These are phyloP conservation scores for Ennomos erosarius DNA, from an alignment of 2,888 invertebrate species.

Conservation along the genomic window DNA sequence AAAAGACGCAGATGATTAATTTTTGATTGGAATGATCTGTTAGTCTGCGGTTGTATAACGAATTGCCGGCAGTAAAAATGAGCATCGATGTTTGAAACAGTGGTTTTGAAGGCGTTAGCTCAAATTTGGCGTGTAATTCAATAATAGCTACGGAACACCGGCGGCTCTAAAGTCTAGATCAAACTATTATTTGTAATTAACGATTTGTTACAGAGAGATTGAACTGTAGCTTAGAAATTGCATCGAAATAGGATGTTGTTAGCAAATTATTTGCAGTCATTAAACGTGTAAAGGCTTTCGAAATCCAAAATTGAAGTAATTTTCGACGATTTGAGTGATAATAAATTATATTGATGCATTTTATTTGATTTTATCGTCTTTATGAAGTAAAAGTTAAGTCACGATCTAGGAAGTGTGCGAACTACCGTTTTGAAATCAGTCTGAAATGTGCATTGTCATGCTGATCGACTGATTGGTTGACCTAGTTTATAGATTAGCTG, in stretches of 20 bases:
- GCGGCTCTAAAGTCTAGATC: slow-evolving; percentile 73
- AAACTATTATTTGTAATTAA: slow-evolving; percentile 73
- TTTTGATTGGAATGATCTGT: slow-evolving; percentile 38
- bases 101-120: slow-evolving; percentile 67
- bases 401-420: slow-evolving; percentile 11
- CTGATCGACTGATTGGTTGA: slow-evolving; percentile 1
- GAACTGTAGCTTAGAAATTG: slow-evolving; percentile 50
- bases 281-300: slow-evolving; percentile 51
- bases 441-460: slow-evolving; percentile 2
- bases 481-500: not conserved
- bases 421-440: not conserved
- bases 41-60: slow-evolving; percentile 60
- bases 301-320: slow-evolving; percentile 39
- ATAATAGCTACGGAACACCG: slow-evolving; percentile 78
- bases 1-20: slow-evolving; percentile 48
- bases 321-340: slow-evolving; percentile 14
- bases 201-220: slow-evolving; percentile 72
- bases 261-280: slow-evolving; percentile 48
- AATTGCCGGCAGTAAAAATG: slow-evolving; percentile 66
- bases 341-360: slow-evolving; percentile 10
- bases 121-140: slow-evolving; percentile 75
- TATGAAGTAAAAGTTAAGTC: too few relatives aligned
- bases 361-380: not conserved
- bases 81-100: slow-evolving; percentile 60
- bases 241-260: slow-evolving; percentile 37